phyloP scores from a whole-genome alignment of 2,797 vertebrate species.

The Anguilla obscura region DNA sequence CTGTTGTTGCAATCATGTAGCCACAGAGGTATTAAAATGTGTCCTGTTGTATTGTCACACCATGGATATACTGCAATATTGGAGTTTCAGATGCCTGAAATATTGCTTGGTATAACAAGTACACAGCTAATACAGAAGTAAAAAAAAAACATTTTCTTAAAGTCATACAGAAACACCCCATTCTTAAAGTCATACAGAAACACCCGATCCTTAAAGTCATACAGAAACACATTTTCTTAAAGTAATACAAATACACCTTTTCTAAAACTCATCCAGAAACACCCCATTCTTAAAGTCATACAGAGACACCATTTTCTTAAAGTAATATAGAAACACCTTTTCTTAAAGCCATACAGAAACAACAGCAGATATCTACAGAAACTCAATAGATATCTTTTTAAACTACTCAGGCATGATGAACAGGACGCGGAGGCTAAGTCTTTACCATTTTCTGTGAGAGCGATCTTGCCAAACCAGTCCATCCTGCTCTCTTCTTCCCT shows the following conservation, averaged over 20 bases:
- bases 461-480: background rate
- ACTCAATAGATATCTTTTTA: background rate
- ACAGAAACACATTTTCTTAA: background rate
- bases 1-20: background rate
- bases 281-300: background rate
- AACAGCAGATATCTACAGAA: no score
- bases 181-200: background rate
- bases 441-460: background rate
- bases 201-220: background rate
- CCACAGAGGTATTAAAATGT: background rate
- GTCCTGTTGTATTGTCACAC: background rate
- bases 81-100: background rate
- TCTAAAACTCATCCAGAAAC: no score
- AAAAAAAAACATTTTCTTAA: no score
- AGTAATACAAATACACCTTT: no score
- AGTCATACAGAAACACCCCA: background rate
- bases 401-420: background rate
- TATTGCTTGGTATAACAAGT: no score
- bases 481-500: background rate
- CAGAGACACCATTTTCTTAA: background rate
- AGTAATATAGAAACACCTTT: no score
- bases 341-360: no score
- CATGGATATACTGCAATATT: background rate
- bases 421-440: background rate
- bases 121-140: no score